Evolutionary conservation across 2,113 vertebrate genomes (phyloP).

Genomic region (Picathartes gymnocephalus): DNA sequence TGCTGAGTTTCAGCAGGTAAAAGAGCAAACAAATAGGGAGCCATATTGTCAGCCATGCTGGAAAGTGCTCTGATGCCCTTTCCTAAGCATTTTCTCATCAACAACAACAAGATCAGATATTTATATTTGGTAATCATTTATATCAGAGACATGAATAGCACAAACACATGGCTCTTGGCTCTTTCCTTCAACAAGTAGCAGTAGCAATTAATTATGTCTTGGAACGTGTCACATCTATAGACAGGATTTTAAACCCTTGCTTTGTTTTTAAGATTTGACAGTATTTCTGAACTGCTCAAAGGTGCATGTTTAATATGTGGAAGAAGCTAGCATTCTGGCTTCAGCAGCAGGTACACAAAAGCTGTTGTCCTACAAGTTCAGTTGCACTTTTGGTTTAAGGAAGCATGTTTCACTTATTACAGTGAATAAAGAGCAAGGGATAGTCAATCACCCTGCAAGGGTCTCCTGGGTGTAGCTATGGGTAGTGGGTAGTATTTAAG

Average conservation of each 20-base stretch:
- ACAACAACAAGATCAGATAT: constrained; percentile 6
- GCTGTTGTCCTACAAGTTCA: not conserved
- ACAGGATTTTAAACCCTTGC: not conserved
- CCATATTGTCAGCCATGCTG: not conserved
- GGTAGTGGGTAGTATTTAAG: not conserved
- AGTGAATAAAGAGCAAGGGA: not conserved
- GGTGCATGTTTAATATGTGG: not conserved
- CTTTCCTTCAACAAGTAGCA: not conserved
- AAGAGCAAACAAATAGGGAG: not conserved
- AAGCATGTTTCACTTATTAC: not conserved
- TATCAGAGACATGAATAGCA: not conserved
- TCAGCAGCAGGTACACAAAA: not conserved
- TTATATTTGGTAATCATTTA: constrained; percentile 32
- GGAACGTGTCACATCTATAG: not conserved
- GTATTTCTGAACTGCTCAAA: not conserved
- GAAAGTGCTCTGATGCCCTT: not conserved
- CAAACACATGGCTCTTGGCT: constrained; percentile 12
- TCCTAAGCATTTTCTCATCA: constrained; percentile 5
- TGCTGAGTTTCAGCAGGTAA: not conserved
- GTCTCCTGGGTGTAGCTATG: not conserved
- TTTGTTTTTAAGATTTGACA: not conserved
- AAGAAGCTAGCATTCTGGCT: not conserved
- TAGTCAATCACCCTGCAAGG: not conserved
- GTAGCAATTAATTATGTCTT: constrained; percentile 13
- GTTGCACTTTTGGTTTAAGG: not conserved